Conservation (phyloP, 2,888 invertebrate species). For the Beris chalybata region DNA sequence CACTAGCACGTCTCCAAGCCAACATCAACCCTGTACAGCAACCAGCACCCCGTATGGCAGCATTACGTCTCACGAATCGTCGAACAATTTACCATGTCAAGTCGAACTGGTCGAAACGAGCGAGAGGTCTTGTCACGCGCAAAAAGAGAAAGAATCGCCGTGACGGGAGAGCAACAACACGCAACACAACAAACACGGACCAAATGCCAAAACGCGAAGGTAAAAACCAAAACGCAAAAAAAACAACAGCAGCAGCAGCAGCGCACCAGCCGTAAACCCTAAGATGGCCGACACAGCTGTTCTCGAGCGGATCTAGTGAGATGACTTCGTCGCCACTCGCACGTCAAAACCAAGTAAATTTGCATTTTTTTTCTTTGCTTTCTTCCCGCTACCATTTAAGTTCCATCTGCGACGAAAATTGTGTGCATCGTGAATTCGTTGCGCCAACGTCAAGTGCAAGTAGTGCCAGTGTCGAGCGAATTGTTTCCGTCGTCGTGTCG, state of each 20-base stretch:
- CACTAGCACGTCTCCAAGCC: too few relatives aligned
- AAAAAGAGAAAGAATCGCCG: too few relatives aligned
- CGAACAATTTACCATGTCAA: conserved; percentile 6
- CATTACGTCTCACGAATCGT: neutral
- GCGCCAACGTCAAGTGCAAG: neutral
- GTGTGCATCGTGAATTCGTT: conserved; percentile 6
- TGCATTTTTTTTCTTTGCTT: conserved; percentile 4
- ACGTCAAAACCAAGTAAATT: conserved; percentile 44
- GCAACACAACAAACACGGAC: conserved; percentile 38
- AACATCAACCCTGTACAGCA: too few relatives aligned
- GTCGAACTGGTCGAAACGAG: conserved; percentile 35
- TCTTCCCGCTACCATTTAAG: too few relatives aligned
- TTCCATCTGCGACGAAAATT: neutral
- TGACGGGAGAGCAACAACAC: conserved; percentile 37
- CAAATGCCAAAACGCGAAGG: conserved; percentile 17
- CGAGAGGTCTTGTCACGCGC: conserved; percentile 34
- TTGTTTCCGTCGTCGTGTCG: conserved; percentile 3
- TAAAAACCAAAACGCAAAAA: conserved; percentile 19
- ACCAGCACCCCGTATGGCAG: too few relatives aligned
- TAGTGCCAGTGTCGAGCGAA: neutral
- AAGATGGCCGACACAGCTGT: conserved; percentile 49
- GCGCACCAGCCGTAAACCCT: conserved; percentile 38
- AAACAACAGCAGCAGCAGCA: conserved; percentile 2
- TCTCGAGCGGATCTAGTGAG: conserved; percentile 42
- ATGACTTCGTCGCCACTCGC: conserved; percentile 42